Conservation (phyloP, 2,888 invertebrate species). For the Pristionchus fissidentatus region DNA sequence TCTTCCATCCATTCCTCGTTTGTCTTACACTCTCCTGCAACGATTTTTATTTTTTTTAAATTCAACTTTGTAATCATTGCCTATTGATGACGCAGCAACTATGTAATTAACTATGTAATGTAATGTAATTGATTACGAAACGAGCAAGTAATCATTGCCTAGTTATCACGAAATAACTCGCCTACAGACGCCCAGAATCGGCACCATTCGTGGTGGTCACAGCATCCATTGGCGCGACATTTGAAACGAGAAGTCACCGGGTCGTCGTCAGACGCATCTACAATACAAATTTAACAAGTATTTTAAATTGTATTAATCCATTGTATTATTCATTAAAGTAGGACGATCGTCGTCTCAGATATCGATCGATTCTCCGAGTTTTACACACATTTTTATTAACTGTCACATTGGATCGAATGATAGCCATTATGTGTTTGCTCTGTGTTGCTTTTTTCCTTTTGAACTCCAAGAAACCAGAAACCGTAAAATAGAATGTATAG, state of each 20-base stretch:
- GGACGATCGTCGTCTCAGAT: too few relatives aligned
- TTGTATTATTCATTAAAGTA: too few relatives aligned
- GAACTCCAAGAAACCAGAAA: too few relatives aligned
- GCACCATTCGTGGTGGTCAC: conserved; percentile 76
- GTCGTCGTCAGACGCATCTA: conserved; percentile 56
- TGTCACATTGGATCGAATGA: too few relatives aligned
- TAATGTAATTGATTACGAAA: too few relatives aligned
- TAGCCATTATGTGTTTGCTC: too few relatives aligned
- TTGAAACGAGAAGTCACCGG: conserved; percentile 70
- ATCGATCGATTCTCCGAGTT: too few relatives aligned
- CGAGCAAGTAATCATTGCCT: background rate
- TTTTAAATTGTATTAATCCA: too few relatives aligned
- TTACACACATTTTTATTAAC: too few relatives aligned
- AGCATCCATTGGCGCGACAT: conserved; percentile 73
- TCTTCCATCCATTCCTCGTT: conserved; percentile 64
- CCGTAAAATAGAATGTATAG: too few relatives aligned
- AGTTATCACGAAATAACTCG: background rate
- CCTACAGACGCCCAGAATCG: conserved; percentile 65
- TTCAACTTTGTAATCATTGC: background rate
- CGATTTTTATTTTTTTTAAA: background rate
- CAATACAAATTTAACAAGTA: background rate
- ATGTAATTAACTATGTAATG: too few relatives aligned
- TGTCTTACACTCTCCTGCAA: conserved; percentile 59
- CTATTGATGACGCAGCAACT: background rate
- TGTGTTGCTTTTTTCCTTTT: too few relatives aligned